phyloP scores from a whole-genome alignment of 2,797 vertebrate genomes.

The Betta splendens region DNA sequence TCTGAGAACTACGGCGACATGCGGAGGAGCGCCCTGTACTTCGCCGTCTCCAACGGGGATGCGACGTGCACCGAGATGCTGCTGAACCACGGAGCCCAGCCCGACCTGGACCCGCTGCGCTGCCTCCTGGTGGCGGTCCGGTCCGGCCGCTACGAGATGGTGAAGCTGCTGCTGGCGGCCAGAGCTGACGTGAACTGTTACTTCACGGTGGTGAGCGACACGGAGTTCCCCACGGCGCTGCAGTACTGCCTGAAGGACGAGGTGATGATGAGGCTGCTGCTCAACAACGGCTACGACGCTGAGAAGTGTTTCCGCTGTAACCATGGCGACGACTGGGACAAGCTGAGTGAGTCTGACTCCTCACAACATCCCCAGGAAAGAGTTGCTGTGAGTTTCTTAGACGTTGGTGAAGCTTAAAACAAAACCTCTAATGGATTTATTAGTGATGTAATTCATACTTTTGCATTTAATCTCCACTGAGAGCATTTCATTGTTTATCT shows the following conservation, averaged over 20 bases:
- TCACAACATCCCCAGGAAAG: conserved; percentile 28
- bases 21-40: conserved; percentile 83
- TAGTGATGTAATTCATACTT: too few relatives aligned
- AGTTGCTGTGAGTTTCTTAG: conserved; percentile 57
- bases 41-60: conserved; percentile 86
- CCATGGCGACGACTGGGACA: conserved; percentile 75
- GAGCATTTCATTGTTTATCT: too few relatives aligned
- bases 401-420: background rate
- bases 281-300: conserved; percentile 85
- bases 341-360: background rate
- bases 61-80: conserved; percentile 81
- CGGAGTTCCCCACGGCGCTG: conserved; percentile 87
- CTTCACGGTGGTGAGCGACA: conserved; percentile 87
- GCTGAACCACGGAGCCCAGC: conserved; percentile 83
- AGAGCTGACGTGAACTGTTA: conserved; percentile 89
- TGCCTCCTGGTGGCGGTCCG: conserved; percentile 89
- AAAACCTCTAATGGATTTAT: too few relatives aligned
- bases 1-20: conserved; percentile 84
- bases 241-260: conserved; percentile 90
- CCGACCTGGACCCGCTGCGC: conserved; percentile 87
- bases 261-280: conserved; percentile 88
- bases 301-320: conserved; percentile 86
- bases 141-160: conserved; percentile 83
- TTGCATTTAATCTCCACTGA: too few relatives aligned
- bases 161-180: conserved; percentile 82